Base-by-base conservation (phyloP, 2,113 vertebrate genomes). In the Mobula birostris region DNA sequence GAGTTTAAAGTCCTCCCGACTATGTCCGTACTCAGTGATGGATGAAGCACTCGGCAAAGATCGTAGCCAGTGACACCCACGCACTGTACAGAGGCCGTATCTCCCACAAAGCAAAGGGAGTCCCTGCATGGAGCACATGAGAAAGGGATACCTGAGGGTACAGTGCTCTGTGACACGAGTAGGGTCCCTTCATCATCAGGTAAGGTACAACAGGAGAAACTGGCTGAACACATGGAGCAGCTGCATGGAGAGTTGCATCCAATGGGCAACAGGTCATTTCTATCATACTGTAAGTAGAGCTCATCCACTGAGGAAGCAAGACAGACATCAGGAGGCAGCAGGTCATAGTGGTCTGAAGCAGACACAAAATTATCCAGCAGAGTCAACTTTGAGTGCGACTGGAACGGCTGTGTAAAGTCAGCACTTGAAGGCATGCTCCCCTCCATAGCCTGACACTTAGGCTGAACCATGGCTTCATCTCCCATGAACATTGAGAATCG, bases 41-140 rank as follows among this genome's bases (percentile, higher is more conserved):
- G 95, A 27, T 97, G 97, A 96, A 98, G 92, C 83, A 97, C 96
- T 92, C 98, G 97, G 79, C 98, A 99, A 77, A 98, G 94, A 88
- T 97, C 96, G 95, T 97, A 99, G 95, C 97, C 96, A 56, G 95
- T 97, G 58, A 97, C 95, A 76, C 97, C 97, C 29, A 98, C 95
- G 40, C 91, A 93, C 36, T 93, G 91, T 24, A 93, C 68, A 7
- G 91, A 40, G 7, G 91, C 40, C 82, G 98, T 97, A 95, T 98
- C 98, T 6, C 97, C 97, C 3, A 98, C 98, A 94, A 98, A 98
- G 85, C 98, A 97, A 1, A 97, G 97, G 6, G 98, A 97, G 95
- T 95, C 97, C 95, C 98, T 98, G 97, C 98, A 99, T 94, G 98
- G 97, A 77, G 98, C 97, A 2, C 97, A 98, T 95, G 97, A 96